phyloP scores from a whole-genome alignment of 2,113 vertebrate genomes.

The Myiopsitta monachus region DNA sequence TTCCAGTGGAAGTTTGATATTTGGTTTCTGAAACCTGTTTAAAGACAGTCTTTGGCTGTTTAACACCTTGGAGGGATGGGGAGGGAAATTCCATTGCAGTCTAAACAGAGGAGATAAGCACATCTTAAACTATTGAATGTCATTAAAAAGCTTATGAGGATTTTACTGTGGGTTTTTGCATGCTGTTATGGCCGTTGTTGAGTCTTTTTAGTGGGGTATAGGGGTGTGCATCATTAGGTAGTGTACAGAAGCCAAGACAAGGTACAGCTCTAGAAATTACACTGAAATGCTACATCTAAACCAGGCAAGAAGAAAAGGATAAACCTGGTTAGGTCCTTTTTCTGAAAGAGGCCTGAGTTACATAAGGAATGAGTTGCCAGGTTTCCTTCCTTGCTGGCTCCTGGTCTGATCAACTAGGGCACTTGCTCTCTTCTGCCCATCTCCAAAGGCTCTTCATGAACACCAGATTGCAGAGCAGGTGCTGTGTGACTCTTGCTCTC shows the following conservation, averaged over 20 bases:
- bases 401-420: neutral
- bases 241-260: neutral
- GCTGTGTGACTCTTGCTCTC: neutral
- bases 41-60: neutral
- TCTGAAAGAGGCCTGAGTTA: neutral
- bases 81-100: neutral
- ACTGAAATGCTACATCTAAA: neutral
- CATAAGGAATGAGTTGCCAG: neutral
- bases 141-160: neutral
- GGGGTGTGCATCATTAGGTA: neutral
- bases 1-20: neutral
- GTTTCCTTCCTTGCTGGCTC: slow-evolving; percentile 16
- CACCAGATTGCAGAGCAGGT: slow-evolving; percentile 51
- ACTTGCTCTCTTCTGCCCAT: neutral
- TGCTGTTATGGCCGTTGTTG: neutral
- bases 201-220: neutral
- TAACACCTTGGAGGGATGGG: neutral
- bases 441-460: neutral
- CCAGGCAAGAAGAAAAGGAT: neutral
- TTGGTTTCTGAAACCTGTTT: neutral
- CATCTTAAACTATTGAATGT: neutral
- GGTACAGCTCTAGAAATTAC: neutral
- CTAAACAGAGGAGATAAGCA: neutral
- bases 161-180: neutral
- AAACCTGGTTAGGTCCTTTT: neutral